A percentile compares a stretch with the other conserved stretches of the same genome.
phyloP scores from a whole-genome alignment of 2,888 invertebrate genomes.

The Suillia variegata region DNA sequence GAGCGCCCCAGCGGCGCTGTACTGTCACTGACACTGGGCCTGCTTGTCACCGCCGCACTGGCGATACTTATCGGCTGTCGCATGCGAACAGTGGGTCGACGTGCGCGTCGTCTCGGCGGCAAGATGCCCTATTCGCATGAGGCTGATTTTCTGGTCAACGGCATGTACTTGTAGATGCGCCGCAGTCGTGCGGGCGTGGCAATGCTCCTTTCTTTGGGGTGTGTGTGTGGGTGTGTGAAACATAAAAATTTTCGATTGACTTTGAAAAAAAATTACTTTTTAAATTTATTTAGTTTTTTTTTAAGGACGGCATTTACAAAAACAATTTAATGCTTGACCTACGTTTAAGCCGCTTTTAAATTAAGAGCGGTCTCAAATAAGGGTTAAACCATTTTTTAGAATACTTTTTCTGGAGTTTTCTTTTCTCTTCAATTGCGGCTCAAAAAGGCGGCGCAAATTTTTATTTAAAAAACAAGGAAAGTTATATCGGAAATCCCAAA shows the following conservation, averaged over 20 bases:
- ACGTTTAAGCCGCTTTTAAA: too few species aligned
- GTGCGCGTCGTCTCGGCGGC: constrained; percentile 74
- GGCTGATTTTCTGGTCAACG: constrained; percentile 96
- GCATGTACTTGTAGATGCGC: constrained; percentile 81
- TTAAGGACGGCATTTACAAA: too few species aligned
- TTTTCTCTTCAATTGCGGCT: too few species aligned
- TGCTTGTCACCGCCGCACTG: constrained; percentile 80
- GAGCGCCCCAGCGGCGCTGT: constrained; percentile 80
- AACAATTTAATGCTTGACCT: too few species aligned
- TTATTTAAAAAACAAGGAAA: too few species aligned
- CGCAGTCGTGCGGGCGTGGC: background rate
- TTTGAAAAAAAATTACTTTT: background rate
- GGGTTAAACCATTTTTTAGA: too few species aligned
- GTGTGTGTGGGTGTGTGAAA: background rate
- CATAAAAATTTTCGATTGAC: background rate
- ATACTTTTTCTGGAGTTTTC: too few species aligned
- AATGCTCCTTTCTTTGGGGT: background rate
- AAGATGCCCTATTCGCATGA: constrained; percentile 87
- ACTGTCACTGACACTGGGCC: constrained; percentile 77
- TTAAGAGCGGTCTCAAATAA: too few species aligned
- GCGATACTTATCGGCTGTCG: constrained; percentile 83
- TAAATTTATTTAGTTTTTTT: background rate
- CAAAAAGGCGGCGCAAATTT: too few species aligned
- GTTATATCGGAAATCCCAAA: too few species aligned
- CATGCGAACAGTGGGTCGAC: constrained; percentile 74